Evolutionary conservation across 2,797 vertebrate genomes (phyloP).

Genomic region (Anomalospiza imberbis): DNA sequence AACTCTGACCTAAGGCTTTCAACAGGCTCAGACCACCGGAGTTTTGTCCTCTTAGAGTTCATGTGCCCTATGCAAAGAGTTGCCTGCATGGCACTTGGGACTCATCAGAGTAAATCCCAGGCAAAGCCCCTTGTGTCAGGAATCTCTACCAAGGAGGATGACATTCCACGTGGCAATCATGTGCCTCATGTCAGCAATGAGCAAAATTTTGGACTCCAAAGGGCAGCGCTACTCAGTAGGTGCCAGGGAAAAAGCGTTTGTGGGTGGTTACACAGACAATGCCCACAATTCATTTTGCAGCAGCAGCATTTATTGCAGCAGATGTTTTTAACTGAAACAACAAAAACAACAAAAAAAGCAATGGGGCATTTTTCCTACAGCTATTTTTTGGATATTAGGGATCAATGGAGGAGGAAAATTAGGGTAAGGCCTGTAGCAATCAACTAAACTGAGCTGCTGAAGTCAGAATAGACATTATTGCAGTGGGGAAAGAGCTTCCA

Average conservation of each 20-base stretch:
- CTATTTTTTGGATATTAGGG: neutral
- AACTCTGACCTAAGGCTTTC: constrained; percentile 46
- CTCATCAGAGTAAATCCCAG: neutral
- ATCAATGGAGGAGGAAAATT: neutral
- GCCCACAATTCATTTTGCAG: neutral
- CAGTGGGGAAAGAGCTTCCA: neutral
- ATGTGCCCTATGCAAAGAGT: rapidly evolving
- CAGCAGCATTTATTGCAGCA: neutral
- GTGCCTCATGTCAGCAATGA: rapidly evolving
- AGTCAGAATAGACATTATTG: neutral
- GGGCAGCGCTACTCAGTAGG: neutral
- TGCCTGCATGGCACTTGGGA: neutral
- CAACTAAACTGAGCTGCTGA: neutral
- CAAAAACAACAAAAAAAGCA: neutral
- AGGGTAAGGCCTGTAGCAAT: neutral
- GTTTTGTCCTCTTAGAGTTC: neutral
- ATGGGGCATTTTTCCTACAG: neutral
- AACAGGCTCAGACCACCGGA: constrained; percentile 41
- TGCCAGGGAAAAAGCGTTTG: neutral
- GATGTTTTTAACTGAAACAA: neutral
- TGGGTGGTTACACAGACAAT: neutral
- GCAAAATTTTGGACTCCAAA: rapidly evolving
- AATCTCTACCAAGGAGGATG: neutral
- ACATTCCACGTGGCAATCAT: rapidly evolving
- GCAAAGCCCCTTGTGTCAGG: neutral